These are phyloP conservation scores for Drosophila anceps DNA, from an alignment of 2,888 invertebrate species.

Conservation along the genomic window DNA sequence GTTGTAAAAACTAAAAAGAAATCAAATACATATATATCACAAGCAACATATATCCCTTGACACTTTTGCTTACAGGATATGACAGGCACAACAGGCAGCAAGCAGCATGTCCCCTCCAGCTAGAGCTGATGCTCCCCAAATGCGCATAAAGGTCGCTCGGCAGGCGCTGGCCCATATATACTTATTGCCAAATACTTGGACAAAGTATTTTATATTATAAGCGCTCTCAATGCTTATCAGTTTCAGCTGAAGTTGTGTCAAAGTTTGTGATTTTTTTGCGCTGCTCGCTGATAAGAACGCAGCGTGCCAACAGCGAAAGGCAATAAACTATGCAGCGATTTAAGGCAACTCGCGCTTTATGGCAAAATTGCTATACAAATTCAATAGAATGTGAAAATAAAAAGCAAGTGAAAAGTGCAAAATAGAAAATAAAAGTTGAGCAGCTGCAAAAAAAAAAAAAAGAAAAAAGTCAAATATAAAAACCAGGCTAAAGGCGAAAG, in stretches of 20 bases:
- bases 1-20: neutral
- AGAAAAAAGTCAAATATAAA: constrained; percentile 4
- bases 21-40: neutral
- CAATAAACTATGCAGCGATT: constrained; percentile 44
- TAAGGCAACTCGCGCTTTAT: constrained; percentile 31
- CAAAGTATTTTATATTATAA: constrained; percentile 58
- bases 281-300: constrained; percentile 35
- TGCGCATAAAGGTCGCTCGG: constrained; percentile 57
- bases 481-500: constrained; percentile 31
- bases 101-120: neutral
- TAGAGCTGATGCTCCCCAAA: constrained; percentile 40
- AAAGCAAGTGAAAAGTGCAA: constrained; percentile 11
- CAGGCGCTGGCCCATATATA: constrained; percentile 25
- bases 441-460: neutral
- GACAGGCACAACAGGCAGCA: constrained; percentile 7
- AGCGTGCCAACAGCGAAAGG: neutral
- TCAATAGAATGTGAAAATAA: constrained; percentile 33
- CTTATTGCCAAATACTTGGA: constrained; percentile 58
- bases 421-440: constrained; percentile 39
- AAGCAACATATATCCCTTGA: neutral
- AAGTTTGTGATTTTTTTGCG: constrained; percentile 50
- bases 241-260: constrained; percentile 51
- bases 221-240: constrained; percentile 62
- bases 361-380: constrained; percentile 34
- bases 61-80: constrained; percentile 7